Base-by-base conservation (phyloP, 2,888 invertebrate species). In the Spisula solida region DNA sequence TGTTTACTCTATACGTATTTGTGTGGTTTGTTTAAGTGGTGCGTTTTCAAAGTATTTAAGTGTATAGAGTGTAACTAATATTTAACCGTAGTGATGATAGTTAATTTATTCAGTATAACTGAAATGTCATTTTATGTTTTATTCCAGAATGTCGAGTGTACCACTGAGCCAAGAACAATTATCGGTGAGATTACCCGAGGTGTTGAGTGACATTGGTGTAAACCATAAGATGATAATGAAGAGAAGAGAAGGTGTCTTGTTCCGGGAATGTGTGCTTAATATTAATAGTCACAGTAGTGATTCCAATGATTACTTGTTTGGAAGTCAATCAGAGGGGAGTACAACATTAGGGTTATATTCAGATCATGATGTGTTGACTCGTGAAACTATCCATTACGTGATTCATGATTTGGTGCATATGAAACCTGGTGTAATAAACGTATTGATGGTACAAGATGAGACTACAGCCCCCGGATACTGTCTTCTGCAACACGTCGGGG, bases 361-460 rank as follows among this genome's bases (percentile, higher is more conserved):
- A 18, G 82, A 82, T 56, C 2, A 6, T 18, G 82, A 82, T 60
- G 14, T 18, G 14, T 41, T 82, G 25, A 18, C 31, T 0, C 4
- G 48, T 84, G 0, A 34, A 0, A 47, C 1, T 51, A 18, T 0
- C 14, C n/a, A n/a, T 5, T n/a, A 70, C 47, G 47, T 84, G 29
- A 70, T 75, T 12, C 48, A 75, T 25, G 83, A 66, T 16, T 84
- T 31, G 75, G 8, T 1, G 41, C 75, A 84, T 16, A 75, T 75
- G 83, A 12, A 47, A 48, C 75, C 29, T 51, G 75, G 75, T 48
- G n/a, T 14, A 29, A 14, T 0, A 0, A 84, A 84, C 70, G 1
- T 75, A 0, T 29, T 84, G 12, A 48, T 84, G 66, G n/a, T 84
- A 34, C 55, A 84, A 41, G 75, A 70, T 75, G 83, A 84, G n/a